Evolutionary conservation across 2,113 vertebrate species (phyloP), one percentile per base, ranked within the genome.

Genomic region (Bufo bufo): DNA sequence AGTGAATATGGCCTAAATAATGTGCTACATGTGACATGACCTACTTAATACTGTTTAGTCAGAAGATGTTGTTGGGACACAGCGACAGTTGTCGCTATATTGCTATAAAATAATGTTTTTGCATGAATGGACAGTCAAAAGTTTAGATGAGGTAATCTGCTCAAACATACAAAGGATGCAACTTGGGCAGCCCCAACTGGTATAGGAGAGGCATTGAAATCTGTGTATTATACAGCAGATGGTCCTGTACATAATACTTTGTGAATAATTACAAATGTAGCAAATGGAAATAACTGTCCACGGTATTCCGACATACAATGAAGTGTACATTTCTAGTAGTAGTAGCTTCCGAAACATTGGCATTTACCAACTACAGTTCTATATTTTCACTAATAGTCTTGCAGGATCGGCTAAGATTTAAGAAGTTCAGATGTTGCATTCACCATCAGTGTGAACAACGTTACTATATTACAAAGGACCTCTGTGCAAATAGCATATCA

Each of bases 21-120:
- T 88, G 74, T 78, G 14, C 58, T 84, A 8, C 56, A 50, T 69
- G 61, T 78, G 82, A 88, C 87, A 66, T 88, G 87, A 88, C 87
- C 87, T 88, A 88, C 82, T 88, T 84, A 86, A 23, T 80, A 78
- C 49, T 88, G 82, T 82, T 78, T 84, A 50, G 54, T 83, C 63
- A 77, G 49, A 88, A 77, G 58, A 78, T 86, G 59, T 72, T 83
- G 66, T 63, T 83, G 56, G 80, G 80, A 72, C 54, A 83, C 56
- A 14, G 69, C 19, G 45, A 84, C 80, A 84, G 80, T 84, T 88
- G 80, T 88, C 71, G 77, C 43, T 83, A n/a, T n/a, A 88, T 58
- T 65, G 13, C 69, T 88, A 19, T 33, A 52, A 83, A 77, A 52
- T 50, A 65, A 77, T 83, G 86, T 75, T 74, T 61, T 82, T 88